Percentiles rank a stretch among this genome's conserved stretches.
Evolutionary conservation across 2,888 invertebrate genomes (phyloP).

Genomic region (Autographa gamma): DNA sequence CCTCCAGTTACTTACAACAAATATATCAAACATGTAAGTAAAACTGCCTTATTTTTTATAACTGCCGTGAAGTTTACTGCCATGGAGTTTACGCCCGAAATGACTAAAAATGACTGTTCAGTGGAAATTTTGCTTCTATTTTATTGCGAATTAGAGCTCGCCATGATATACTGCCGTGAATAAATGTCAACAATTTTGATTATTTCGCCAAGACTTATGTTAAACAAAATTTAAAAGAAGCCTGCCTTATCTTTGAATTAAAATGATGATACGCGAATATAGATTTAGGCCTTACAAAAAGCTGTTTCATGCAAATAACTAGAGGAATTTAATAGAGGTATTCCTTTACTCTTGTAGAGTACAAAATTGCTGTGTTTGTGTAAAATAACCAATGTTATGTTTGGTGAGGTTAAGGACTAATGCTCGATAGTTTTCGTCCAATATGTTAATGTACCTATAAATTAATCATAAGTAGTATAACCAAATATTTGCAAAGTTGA

Average conservation of each 20-base stretch:
- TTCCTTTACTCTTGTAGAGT: slow-evolving; percentile 67
- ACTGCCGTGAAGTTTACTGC: not conserved
- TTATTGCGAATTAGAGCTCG: too few species aligned
- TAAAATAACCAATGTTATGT: slow-evolving; percentile 19
- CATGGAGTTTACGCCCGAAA: too few species aligned
- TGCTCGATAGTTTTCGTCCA: slow-evolving; percentile 19
- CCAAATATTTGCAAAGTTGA: slow-evolving; percentile 44
- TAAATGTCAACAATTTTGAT: not conserved
- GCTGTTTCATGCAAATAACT: slow-evolving; percentile 22
- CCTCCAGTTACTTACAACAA: too few species aligned
- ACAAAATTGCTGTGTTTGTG: slow-evolving; percentile 52
- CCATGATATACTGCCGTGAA: slow-evolving; percentile 9
- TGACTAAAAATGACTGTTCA: too few species aligned
- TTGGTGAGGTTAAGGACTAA: slow-evolving; percentile 19
- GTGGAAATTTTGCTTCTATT: too few species aligned
- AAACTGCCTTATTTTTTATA: too few species aligned
- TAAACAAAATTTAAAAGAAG: too few species aligned
- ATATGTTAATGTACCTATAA: slow-evolving; percentile 28
- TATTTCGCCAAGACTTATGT: not conserved
- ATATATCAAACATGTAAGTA: too few species aligned
- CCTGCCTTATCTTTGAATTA: too few species aligned
- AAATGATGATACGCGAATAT: too few species aligned
- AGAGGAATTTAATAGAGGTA: slow-evolving; percentile 6
- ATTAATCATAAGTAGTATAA: slow-evolving; percentile 29
- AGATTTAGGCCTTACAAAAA: too few species aligned